phyloP scores from a whole-genome alignment of 2,888 invertebrate genomes.

The Belgica antarctica region DNA sequence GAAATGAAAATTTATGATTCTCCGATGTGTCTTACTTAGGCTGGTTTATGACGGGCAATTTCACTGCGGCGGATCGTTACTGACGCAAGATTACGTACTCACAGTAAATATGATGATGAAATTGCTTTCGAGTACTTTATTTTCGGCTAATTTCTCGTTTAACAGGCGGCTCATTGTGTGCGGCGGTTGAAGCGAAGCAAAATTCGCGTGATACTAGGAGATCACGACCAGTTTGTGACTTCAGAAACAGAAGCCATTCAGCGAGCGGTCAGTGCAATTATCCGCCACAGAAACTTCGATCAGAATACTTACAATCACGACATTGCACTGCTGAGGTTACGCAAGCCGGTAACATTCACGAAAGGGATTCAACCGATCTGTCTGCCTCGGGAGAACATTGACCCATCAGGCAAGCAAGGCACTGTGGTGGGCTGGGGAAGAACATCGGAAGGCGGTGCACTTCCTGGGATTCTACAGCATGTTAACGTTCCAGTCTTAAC shows the following conservation, averaged over 20 bases:
- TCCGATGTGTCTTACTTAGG: conserved; percentile 6
- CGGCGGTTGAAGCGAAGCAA: conserved; percentile 66
- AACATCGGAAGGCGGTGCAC: conserved; percentile 74
- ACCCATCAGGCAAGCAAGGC: conserved; percentile 59
- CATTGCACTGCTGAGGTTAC: conserved; percentile 72
- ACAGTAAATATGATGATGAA: conserved; percentile 33
- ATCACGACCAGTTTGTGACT: conserved; percentile 78
- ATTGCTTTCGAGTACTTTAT: neutral
- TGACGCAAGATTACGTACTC: conserved; percentile 79
- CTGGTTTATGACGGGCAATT: conserved; percentile 84
- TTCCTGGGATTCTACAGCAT: conserved; percentile 77
- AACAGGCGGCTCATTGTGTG: conserved; percentile 35
- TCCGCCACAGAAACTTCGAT: conserved; percentile 79
- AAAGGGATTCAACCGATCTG: conserved; percentile 66
- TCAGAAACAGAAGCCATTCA: conserved; percentile 76
- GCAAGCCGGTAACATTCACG: conserved; percentile 74
- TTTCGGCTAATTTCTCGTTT: neutral
- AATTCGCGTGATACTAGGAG: conserved; percentile 78
- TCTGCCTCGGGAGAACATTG: conserved; percentile 60
- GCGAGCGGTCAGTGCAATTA: conserved; percentile 74
- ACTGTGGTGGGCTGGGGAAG: conserved; percentile 70
- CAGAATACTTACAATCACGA: conserved; percentile 84
- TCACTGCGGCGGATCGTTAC: conserved; percentile 81
- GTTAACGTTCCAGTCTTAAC: conserved; percentile 81
- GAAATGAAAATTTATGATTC: neutral